Conservation (phyloP, 2,113 vertebrate genomes). For the Chiloscyllium plagiosum region DNA sequence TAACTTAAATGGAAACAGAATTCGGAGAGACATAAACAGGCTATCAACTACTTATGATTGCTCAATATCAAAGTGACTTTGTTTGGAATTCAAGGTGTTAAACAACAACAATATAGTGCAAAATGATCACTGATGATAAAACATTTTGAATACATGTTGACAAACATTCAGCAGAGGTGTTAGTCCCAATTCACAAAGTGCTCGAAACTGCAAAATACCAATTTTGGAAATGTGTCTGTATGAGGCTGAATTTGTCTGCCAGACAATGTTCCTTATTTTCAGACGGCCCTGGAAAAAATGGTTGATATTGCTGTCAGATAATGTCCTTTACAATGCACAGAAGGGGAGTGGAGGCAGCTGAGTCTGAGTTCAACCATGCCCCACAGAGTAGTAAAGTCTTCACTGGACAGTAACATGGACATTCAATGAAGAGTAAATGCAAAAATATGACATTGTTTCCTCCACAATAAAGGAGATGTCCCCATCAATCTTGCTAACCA, state of each 20-base stretch:
- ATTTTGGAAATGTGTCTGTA: background rate
- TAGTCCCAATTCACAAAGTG: background rate
- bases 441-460: no score
- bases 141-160: background rate
- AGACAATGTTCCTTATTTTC: background rate
- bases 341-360: no score
- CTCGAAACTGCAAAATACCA: background rate
- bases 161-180: background rate
- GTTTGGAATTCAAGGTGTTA: background rate
- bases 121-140: background rate
- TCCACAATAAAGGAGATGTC: no score
- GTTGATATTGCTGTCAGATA: no score
- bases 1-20: background rate
- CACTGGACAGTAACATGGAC: no score
- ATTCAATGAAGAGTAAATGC: no score
- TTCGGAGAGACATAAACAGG: background rate
- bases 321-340: no score
- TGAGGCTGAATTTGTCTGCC: background rate
- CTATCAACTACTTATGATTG: background rate
- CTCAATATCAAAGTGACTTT: background rate
- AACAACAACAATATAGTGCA: background rate
- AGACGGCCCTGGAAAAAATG: no score
- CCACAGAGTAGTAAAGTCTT: no score
- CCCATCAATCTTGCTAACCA: no score
- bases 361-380: no score